Conservation (phyloP, 1,140 invertebrate species). For the Agrypnia vestita region DNA sequence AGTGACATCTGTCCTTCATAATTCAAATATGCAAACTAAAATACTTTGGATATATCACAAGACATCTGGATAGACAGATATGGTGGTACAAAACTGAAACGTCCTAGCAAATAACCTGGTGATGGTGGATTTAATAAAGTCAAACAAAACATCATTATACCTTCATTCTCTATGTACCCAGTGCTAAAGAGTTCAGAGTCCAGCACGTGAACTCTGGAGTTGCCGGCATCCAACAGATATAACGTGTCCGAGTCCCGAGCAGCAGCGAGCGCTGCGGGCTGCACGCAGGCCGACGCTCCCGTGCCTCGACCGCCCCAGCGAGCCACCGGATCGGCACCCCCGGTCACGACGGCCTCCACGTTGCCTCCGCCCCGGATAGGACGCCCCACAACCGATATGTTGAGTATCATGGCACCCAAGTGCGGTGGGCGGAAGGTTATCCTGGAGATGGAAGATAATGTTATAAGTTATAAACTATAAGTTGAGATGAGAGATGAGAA, state of each 20-base stretch:
- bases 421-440: slow-evolving; percentile 74
- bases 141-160: slow-evolving; percentile 64
- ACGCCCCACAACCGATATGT: slow-evolving; percentile 88
- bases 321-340: slow-evolving; percentile 86
- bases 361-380: slow-evolving; percentile 87
- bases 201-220: slow-evolving; percentile 90
- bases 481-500: too few species aligned
- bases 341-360: slow-evolving; percentile 79
- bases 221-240: slow-evolving; percentile 93
- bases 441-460: slow-evolving; percentile 57
- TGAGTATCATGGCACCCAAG: slow-evolving; percentile 78
- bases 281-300: slow-evolving; percentile 86
- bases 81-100: too few species aligned
- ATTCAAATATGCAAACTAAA: too few species aligned
- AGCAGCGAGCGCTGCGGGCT: slow-evolving; percentile 85
- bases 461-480: too few species aligned
- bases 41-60: too few species aligned
- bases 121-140: too few species aligned
- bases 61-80: too few species aligned
- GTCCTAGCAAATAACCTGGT: too few species aligned
- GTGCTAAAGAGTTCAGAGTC: slow-evolving; percentile 78
- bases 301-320: slow-evolving; percentile 82
- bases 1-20: too few species aligned
- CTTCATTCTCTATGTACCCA: slow-evolving; percentile 84
- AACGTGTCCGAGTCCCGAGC: slow-evolving; percentile 76